Percentiles rank a stretch among this genome's conserved stretches.
These are phyloP conservation scores for Endotricha flammealis DNA, from an alignment of 2,888 invertebrate species.

Conservation along the genomic window DNA sequence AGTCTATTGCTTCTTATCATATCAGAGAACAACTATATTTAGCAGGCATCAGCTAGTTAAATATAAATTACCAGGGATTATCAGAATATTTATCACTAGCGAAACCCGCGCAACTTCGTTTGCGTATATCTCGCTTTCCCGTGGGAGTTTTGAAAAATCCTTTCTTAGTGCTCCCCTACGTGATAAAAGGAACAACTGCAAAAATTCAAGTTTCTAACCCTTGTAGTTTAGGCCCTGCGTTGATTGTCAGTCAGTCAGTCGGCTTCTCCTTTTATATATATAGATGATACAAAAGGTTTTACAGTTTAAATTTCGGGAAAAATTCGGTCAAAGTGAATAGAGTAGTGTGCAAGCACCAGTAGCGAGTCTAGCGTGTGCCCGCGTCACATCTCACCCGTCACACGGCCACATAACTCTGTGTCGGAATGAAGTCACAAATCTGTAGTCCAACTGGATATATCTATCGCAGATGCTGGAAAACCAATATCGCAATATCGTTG, in stretches of 20 bases:
- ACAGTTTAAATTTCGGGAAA: background rate
- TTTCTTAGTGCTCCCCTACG: no score
- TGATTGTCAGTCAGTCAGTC: no score
- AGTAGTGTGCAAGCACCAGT: constrained; percentile 28
- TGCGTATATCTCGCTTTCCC: no score
- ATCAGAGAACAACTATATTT: constrained; percentile 6
- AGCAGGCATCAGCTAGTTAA: no score
- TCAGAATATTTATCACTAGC: background rate
- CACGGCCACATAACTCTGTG: constrained; percentile 54
- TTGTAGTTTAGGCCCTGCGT: no score
- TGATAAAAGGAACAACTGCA: no score
- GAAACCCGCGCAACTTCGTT: no score
- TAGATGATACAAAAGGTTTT: no score
- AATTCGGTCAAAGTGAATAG: background rate
- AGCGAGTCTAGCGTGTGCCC: constrained; percentile 39
- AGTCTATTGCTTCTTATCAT: background rate
- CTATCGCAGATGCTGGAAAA: constrained; percentile 15
- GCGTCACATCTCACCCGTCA: constrained; percentile 53
- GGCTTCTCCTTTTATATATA: no score
- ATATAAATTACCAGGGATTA: background rate
- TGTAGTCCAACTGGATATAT: constrained; percentile 38
- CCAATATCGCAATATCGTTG: constrained; percentile 9
- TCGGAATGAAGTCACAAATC: constrained; percentile 68
- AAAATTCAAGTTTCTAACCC: no score
- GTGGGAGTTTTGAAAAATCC: no score